These are phyloP conservation scores for Drosophila siamana DNA, from an alignment of 2,888 invertebrate genomes.

Conservation along the genomic window DNA sequence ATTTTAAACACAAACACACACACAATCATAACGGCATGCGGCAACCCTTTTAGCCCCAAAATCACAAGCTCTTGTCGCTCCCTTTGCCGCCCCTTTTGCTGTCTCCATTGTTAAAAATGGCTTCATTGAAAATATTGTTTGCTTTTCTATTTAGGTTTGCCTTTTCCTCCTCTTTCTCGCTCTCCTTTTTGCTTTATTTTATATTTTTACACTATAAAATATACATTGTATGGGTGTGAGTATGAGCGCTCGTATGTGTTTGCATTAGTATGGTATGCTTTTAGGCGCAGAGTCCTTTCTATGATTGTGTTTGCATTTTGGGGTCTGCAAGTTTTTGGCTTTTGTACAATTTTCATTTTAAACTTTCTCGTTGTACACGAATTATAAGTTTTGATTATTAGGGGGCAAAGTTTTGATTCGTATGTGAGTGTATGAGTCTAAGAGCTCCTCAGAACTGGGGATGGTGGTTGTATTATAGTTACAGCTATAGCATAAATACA, in stretches of 20 bases:
- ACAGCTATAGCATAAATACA: conserved; percentile 25
- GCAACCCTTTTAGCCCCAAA: conserved; percentile 65
- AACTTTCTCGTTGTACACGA: conserved; percentile 79
- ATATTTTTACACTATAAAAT: conserved; percentile 81
- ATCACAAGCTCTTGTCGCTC: conserved; percentile 10
- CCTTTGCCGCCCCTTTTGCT: background rate
- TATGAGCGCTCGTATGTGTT: conserved; percentile 8
- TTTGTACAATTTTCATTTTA: conserved; percentile 81
- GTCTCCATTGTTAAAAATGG: conserved; percentile 68
- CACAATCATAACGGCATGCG: conserved; percentile 43
- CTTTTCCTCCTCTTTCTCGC: conserved; percentile 30
- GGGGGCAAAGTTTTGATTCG: conserved; percentile 74
- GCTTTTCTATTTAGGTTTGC: conserved; percentile 80
- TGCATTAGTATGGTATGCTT: conserved; percentile 44
- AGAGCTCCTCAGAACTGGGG: conserved; percentile 21
- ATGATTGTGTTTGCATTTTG: conserved; percentile 68
- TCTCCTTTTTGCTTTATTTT: conserved; percentile 68
- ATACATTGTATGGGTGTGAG: conserved; percentile 62
- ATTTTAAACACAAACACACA: conserved; percentile 58
- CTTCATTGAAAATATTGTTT: conserved; percentile 81
- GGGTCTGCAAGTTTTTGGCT: conserved; percentile 74
- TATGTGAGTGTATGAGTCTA: conserved; percentile 33
- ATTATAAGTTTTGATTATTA: conserved; percentile 82
- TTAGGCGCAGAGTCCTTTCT: conserved; percentile 60
- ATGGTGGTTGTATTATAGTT: conserved; percentile 28